Percentiles rank a stretch among this genome's conserved stretches.
Evolutionary conservation across 2,797 vertebrate genomes (phyloP).

Genomic region (Karalla daura): DNA sequence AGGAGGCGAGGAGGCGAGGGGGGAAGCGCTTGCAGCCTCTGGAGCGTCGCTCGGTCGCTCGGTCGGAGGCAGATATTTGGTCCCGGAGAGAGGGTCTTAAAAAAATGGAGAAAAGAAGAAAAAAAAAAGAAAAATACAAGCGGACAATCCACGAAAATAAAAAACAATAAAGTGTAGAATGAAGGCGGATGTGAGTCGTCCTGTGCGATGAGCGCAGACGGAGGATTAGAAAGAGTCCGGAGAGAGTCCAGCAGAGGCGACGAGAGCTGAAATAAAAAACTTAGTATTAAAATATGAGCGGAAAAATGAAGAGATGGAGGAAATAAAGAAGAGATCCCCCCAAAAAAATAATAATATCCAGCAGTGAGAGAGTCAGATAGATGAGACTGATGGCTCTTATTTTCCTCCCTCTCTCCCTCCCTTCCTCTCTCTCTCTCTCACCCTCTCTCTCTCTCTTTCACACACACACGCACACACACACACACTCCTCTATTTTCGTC

Average conservation of each 20-base stretch:
- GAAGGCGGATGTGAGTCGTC: slow-evolving; percentile 51
- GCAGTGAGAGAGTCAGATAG: slow-evolving; percentile 62
- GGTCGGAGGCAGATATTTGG: background rate
- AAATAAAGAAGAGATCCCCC: slow-evolving; percentile 63
- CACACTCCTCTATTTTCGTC: slow-evolving; percentile 57
- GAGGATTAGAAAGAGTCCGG: slow-evolving; percentile 48
- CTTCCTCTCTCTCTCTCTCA: slow-evolving; percentile 36
- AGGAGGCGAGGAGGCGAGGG: no score
- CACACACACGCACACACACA: slow-evolving; percentile 31
- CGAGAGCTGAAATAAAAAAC: background rate
- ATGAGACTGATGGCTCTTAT: slow-evolving; percentile 72
- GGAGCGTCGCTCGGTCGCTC: background rate
- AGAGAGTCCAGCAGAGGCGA: slow-evolving; percentile 32
- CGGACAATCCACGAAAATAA: background rate
- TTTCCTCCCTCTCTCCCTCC: slow-evolving; percentile 66
- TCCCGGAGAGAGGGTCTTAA: no score
- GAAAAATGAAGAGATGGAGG: slow-evolving; percentile 48
- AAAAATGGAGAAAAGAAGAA: no score
- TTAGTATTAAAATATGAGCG: slow-evolving; percentile 40
- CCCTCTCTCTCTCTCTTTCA: slow-evolving; percentile 42
- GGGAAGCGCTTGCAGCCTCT: no score
- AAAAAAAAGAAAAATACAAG: no score
- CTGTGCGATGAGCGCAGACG: slow-evolving; percentile 48
- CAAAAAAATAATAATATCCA: slow-evolving; percentile 73
- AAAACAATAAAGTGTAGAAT: slow-evolving; percentile 41